Conservation (phyloP, 2,888 invertebrate species). For the Drosophila mimica region DNA sequence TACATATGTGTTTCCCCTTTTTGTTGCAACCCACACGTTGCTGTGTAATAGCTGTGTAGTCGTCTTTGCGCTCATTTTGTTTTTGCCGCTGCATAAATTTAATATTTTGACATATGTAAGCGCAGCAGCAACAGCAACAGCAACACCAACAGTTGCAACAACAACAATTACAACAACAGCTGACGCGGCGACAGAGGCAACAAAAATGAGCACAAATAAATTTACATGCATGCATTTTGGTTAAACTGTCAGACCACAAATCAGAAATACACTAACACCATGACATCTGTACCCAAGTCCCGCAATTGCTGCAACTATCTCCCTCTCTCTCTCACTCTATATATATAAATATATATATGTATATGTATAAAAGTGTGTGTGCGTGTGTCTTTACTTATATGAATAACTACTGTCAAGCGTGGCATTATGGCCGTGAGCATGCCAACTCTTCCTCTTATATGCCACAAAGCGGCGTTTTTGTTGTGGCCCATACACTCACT, state of each 20-base stretch:
- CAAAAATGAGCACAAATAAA: slow-evolving; percentile 80
- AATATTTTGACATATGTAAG: slow-evolving; percentile 82
- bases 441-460: slow-evolving; percentile 15
- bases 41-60: slow-evolving; percentile 47
- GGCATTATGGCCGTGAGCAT: slow-evolving; percentile 62
- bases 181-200: slow-evolving; percentile 39
- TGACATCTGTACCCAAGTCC: slow-evolving; percentile 49
- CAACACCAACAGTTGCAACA: slow-evolving; percentile 32
- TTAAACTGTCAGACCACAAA: slow-evolving; percentile 82
- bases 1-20: slow-evolving; percentile 6
- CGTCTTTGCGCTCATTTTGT: slow-evolving; percentile 70
- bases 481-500: slow-evolving; percentile 8
- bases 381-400: slow-evolving; percentile 60
- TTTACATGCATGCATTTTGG: slow-evolving; percentile 80
- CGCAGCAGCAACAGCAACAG: slow-evolving; percentile 46
- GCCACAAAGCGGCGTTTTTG: slow-evolving; percentile 48
- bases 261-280: slow-evolving; percentile 80
- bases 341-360: not conserved
- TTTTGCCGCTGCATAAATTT: slow-evolving; percentile 78
- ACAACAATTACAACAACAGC: slow-evolving; percentile 39
- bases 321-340: not conserved
- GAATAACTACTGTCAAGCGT: slow-evolving; percentile 76
- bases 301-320: slow-evolving; percentile 17
- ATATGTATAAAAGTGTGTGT: not conserved
- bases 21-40: not conserved